Evolutionary conservation across 2,888 invertebrate species (phyloP).

Genomic region (Drosophila nr. medialis): DNA sequence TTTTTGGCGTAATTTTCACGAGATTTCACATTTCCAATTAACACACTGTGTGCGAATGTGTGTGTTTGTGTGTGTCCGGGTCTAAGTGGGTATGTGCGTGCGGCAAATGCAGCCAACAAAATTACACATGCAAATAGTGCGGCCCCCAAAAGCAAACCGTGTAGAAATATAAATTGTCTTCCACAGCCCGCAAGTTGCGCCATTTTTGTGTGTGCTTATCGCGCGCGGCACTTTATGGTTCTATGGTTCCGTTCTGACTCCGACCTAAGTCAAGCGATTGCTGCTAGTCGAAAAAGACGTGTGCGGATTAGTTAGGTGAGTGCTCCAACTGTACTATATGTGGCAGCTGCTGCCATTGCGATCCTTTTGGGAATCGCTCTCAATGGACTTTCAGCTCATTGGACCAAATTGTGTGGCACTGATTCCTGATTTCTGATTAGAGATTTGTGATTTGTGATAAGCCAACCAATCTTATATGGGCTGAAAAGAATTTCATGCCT

Average conservation of each 20-base stretch:
- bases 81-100: not conserved
- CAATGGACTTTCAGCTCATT: constrained; percentile 33
- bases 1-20: constrained; percentile 43
- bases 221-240: constrained; percentile 25
- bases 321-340: not conserved
- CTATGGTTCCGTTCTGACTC: constrained; percentile 28
- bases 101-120: constrained; percentile 19
- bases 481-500: constrained; percentile 18
- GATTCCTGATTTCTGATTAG: constrained; percentile 41
- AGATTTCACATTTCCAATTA: constrained; percentile 52
- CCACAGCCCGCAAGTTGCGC: constrained; percentile 16
- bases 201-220: constrained; percentile 27
- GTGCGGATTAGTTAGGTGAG: constrained; percentile 9
- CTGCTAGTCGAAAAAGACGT: constrained; percentile 2
- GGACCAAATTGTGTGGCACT: constrained; percentile 33
- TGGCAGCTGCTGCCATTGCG: constrained; percentile 2
- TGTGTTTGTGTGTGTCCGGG: not conserved
- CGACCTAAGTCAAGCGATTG: constrained; percentile 48
- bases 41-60: constrained; percentile 28
- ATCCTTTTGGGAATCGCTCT: constrained; percentile 24
- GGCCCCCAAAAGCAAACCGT: constrained; percentile 4
- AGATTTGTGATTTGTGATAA: constrained; percentile 48
- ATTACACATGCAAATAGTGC: constrained; percentile 63
- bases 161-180: constrained; percentile 35
- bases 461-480: constrained; percentile 30